Base-by-base conservation (phyloP, 2,113 vertebrate species). In the Anarhynchus alexandrinus region DNA sequence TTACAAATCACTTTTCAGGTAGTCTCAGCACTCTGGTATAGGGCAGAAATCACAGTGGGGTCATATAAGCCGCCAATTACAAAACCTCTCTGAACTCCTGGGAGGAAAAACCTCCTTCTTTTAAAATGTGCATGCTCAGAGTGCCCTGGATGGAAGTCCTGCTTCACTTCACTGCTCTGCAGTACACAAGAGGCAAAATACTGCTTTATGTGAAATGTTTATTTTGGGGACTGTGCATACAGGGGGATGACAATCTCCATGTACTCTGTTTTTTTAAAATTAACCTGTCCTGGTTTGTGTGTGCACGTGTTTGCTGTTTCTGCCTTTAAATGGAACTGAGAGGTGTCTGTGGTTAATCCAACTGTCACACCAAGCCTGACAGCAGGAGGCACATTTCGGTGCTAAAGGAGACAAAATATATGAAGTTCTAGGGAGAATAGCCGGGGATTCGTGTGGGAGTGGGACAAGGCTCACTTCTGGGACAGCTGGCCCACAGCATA, bases 11-110 rank as follows among this genome's bases (percentile, higher is more conserved):
- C 55, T 94, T 92, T 76, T 62, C 89, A 87, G 73, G 87, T 54
- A 85, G 86, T 43, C 52, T 61, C 70, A 81, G 59, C 73, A 55
- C 61, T 73, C 78, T 77, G 49, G n/a, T 19, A 30, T 9, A 72
- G 66, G 88, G 64, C 66, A 93, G 64, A 95, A 97, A 95, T 96
- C 89, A 90, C 67, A 70, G 67, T 86, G n/a, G 78, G 91, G 79
- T 94, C 90, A 71, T 2, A 47, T 7, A 88, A 89, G 71, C 16
- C 5, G 17, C 71, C 93, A 71, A 77, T 94, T 94, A 88, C 43
- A 90, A 95, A 80, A 76, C 25, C 57, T 52, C 32, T 62, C 32
- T 88, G 87, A 85, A 88, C 23, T 78, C n/a, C n/a, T 78, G 70
- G 32, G 21, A 66, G 51, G 42, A 81, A 88, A 92, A 92, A 34